Conservation (phyloP, 1,140 invertebrate genomes). For the Cyphomyrmex costatus region DNA sequence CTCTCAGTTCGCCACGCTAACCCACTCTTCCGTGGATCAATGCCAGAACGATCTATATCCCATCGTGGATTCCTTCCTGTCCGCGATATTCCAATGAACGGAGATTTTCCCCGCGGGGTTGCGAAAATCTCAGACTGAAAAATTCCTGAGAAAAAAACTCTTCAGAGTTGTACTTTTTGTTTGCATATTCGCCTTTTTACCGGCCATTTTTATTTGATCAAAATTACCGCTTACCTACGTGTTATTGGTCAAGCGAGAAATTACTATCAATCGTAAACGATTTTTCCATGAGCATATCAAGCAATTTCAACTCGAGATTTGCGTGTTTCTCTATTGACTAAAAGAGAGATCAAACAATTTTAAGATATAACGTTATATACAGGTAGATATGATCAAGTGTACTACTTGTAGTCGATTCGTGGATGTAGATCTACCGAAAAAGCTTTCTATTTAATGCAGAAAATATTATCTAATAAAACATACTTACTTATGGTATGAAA, state of each 20-base stretch:
- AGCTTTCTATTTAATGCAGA: background rate
- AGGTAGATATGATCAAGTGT: background rate
- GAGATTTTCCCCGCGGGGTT: background rate
- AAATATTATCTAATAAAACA: constrained; percentile 21
- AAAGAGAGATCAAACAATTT: constrained; percentile 7
- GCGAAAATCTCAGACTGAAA: constrained; percentile 13
- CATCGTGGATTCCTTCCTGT: constrained; percentile 8
- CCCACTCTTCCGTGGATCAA: constrained; percentile 31
- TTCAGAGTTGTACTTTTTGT: constrained; percentile 22
- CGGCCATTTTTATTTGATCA: constrained; percentile 15
- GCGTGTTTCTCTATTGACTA: constrained; percentile 8
- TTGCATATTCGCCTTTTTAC: constrained; percentile 8
- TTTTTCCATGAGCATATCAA: background rate
- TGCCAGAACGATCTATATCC: constrained; percentile 38
- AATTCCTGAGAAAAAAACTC: constrained; percentile 1
- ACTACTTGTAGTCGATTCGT: background rate
- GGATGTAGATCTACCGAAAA: background rate
- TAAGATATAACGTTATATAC: background rate
- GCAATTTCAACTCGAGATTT: background rate
- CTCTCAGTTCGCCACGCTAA: background rate
- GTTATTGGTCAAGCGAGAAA: constrained; percentile 6
- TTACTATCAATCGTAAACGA: background rate
- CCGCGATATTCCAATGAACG: background rate
- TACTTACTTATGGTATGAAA: background rate
- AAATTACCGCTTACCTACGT: constrained; percentile 10